Base-by-base conservation (phyloP, 2,888 invertebrate species). In the Fissipunctia ypsillon region DNA sequence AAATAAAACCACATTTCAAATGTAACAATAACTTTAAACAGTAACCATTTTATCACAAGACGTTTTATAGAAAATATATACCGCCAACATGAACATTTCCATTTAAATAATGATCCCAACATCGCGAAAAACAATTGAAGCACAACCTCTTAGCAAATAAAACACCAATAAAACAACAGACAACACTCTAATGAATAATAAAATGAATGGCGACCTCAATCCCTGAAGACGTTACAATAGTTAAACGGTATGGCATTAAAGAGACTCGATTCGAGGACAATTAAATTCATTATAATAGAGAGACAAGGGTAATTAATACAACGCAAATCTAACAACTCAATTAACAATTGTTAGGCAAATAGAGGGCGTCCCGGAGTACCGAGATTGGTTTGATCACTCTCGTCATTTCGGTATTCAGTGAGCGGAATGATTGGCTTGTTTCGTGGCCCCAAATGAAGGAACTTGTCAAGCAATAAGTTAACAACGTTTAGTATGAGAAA, bases 311-410 rank as follows among this genome's bases (percentile, higher is more conserved):
- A 85, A 80, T 86, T 80, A 81, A 81, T 83, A 87, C 73, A 78
- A 81, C 57, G 59, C 69, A 85, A 79, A 80, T 69, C 80, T 76
- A 78, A 84, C 82, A 82, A 85, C 85, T 65, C 57, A 80, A 81
- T 87, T 81, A 83, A 83, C 81, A 78, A 79, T 80, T 73, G 77
- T 54, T 66, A 73, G 60, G 80, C 52, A 80, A 86, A 87, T 73
- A 78, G 63, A 63, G 45, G 77, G 72, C 61, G 81, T 67, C 63
- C 25, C 45, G 76, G 64, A 80, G 28, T 65, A 74, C 61, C 31
- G 60, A 75, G 65, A 81, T 78, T 72, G 70, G 60, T 76, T 76
- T 80, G 68, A 83, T 79, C 73, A 43, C 41, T 73, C 56, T 71
- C 38, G 45, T 67, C 56, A 76, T 81, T 80, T 68, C 12, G 28